Evolutionary conservation across 2,113 vertebrate genomes (phyloP).

Genomic region (Uria lomvia): DNA sequence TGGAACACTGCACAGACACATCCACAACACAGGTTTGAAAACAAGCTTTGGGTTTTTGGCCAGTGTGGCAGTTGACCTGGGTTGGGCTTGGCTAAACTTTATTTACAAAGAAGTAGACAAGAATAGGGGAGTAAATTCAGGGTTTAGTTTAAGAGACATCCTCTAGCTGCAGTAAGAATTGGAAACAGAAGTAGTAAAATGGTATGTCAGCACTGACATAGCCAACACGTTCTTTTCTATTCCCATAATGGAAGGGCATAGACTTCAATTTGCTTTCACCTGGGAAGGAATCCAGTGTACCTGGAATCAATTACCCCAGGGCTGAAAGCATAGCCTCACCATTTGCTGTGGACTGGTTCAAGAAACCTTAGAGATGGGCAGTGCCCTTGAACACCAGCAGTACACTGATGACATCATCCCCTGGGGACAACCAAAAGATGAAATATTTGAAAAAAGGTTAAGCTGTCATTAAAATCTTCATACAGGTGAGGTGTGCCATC

Average conservation of each 20-base stretch:
- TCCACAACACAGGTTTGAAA: neutral
- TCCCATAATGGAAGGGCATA: neutral
- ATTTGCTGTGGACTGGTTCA: neutral
- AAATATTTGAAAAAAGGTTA: neutral
- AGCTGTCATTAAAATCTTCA: neutral
- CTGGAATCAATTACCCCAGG: neutral
- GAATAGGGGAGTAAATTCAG: neutral
- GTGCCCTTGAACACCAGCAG: neutral
- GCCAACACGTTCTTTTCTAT: neutral
- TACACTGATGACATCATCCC: neutral
- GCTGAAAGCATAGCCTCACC: neutral
- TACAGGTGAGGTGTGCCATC: neutral
- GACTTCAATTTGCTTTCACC: neutral
- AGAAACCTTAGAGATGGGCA: neutral
- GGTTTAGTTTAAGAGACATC: neutral
- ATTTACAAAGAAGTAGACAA: neutral
- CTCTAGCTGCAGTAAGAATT: neutral
- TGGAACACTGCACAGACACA: neutral
- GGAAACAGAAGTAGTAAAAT: neutral
- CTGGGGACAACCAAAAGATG: neutral
- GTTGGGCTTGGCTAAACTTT: neutral
- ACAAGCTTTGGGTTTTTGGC: neutral
- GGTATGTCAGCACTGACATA: neutral
- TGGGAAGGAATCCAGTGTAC: neutral
- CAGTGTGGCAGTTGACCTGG: neutral